Conservation (phyloP, 2,113 vertebrate genomes). For the Ellobius talpinus region DNA sequence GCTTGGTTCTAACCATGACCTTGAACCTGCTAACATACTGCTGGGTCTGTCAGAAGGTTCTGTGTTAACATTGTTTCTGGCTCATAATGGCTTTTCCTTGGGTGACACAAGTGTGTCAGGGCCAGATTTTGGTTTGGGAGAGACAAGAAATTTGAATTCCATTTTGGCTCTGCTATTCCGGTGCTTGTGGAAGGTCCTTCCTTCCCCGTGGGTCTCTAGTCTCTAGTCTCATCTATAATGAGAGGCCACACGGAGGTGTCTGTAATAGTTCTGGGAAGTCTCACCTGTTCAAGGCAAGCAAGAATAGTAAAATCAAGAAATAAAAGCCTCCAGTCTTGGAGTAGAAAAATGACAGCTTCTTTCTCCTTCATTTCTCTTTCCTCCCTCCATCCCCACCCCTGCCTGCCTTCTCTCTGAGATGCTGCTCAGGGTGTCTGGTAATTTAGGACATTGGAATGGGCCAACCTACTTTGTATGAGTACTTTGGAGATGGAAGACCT, state of each 20-base stretch:
- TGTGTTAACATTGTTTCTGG: not conserved
- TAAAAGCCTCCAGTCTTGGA: not conserved
- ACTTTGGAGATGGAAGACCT: not conserved
- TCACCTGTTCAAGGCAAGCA: not conserved
- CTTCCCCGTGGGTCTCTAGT: not conserved
- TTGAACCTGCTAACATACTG: not conserved
- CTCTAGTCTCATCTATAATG: not conserved
- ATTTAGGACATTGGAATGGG: not conserved
- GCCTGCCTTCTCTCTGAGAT: not conserved
- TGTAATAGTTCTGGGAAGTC: not conserved
- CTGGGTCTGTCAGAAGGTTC: not conserved
- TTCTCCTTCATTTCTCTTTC: not conserved
- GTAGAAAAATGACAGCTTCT: not conserved
- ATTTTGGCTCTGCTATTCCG: not conserved
- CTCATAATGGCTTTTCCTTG: not conserved
- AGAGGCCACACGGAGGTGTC: not conserved
- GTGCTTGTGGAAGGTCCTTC: not conserved
- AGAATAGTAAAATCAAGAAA: not conserved
- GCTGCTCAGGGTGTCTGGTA: not conserved
- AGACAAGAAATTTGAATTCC: not conserved
- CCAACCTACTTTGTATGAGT: not conserved
- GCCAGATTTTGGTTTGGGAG: not conserved
- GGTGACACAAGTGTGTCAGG: not conserved
- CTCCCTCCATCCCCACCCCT: no score
- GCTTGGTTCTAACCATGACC: not conserved